Conservation (phyloP, 2,113 vertebrate genomes). For the Clupea harengus region DNA sequence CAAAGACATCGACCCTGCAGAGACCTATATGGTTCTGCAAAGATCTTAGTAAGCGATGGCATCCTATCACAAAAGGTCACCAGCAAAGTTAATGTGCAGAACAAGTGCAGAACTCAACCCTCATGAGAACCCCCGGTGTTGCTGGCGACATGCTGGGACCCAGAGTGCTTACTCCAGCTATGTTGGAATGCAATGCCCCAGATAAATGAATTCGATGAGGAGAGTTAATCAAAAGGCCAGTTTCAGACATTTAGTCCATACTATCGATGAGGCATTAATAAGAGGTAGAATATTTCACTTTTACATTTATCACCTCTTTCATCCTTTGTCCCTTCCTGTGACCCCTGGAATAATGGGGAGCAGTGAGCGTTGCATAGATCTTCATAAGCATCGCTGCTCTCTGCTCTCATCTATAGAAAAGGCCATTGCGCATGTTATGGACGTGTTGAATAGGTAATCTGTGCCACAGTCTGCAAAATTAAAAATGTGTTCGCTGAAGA, state of each 20-base stretch:
- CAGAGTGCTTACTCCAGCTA: constrained; percentile 52
- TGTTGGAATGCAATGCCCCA: constrained; percentile 52
- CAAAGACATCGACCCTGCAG: neutral
- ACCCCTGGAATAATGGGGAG: neutral
- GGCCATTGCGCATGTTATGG: neutral
- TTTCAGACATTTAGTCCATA: constrained; percentile 61
- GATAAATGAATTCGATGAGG: constrained; percentile 61
- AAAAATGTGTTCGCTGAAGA: neutral
- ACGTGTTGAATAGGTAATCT: neutral
- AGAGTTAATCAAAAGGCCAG: constrained; percentile 69
- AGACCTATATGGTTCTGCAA: neutral
- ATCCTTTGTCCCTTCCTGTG: neutral
- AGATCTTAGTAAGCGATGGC: neutral
- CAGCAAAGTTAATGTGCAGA: neutral
- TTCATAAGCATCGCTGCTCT: neutral
- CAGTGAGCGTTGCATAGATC: neutral
- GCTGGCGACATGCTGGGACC: constrained; percentile 39
- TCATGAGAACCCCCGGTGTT: neutral
- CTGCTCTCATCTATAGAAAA: neutral
- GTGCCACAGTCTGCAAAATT: neutral
- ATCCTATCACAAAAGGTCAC: neutral
- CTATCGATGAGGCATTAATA: constrained; percentile 68
- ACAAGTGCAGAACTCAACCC: neutral
- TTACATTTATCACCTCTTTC: constrained; percentile 45
- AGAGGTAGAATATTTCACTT: constrained; percentile 58